These are phyloP conservation scores for Frankliniella intonsa DNA, from an alignment of 2,888 invertebrate genomes.

Conservation along the genomic window DNA sequence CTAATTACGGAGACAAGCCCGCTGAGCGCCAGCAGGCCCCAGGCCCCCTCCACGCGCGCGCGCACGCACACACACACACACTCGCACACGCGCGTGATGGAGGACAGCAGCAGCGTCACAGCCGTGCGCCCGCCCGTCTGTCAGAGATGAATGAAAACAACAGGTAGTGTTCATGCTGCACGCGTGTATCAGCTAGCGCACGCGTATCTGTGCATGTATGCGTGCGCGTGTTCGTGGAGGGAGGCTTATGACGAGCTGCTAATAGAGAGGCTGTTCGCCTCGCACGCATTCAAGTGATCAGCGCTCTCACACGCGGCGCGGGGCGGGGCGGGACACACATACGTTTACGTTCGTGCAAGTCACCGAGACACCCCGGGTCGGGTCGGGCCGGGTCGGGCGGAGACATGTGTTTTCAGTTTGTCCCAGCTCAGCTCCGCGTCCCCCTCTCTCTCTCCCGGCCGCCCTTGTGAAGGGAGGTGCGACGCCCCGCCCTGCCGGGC, in stretches of 20 bases:
- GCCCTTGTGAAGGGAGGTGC: no score
- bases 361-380: background rate
- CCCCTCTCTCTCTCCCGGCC: background rate
- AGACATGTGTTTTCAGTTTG: slow-evolving; percentile 9
- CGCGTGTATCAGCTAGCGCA: no score
- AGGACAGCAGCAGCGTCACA: background rate
- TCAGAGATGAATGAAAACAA: slow-evolving; percentile 23
- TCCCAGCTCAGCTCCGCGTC: background rate
- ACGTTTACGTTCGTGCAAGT: no score
- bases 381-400: background rate
- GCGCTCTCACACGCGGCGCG: no score
- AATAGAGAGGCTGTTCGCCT: no score
- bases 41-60: background rate
- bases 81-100: background rate
- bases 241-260: no score
- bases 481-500: no score
- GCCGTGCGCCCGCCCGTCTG: background rate
- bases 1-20: slow-evolving; percentile 13
- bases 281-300: no score
- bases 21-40: background rate
- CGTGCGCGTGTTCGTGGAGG: no score
- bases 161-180: background rate
- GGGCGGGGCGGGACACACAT: no score
- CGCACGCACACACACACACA: background rate
- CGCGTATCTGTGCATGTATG: no score